phyloP scores from a whole-genome alignment of 2,797 vertebrate genomes.

The Pangasius djambal region DNA sequence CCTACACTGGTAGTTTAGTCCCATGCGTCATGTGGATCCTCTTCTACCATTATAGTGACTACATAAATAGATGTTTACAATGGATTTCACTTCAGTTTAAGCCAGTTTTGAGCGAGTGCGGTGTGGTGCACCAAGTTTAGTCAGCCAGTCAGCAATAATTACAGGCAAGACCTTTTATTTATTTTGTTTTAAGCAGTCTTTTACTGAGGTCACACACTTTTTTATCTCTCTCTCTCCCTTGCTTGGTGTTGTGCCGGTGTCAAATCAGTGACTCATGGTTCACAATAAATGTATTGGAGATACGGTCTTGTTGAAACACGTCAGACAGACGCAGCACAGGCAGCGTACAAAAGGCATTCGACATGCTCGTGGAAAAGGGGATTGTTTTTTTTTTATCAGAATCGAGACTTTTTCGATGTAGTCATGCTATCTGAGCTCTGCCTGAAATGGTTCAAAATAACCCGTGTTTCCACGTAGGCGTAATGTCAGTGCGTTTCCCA shows the following conservation, averaged over 20 bases:
- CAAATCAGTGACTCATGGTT: constrained; percentile 31
- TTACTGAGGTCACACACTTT: constrained; percentile 26
- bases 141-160: background rate
- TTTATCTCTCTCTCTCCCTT: background rate
- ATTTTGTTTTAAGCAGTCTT: background rate
- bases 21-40: background rate
- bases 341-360: background rate
- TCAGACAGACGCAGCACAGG: constrained; percentile 17
- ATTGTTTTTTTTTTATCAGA: constrained; percentile 21
- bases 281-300: constrained; percentile 19
- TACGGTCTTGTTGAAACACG: constrained; percentile 36
- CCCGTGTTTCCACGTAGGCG: background rate
- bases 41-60: background rate
- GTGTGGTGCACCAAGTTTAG: background rate
- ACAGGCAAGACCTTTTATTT: background rate
- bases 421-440: background rate
- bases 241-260: constrained; percentile 29
- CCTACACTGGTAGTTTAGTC: background rate
- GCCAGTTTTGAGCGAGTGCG: background rate
- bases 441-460: background rate
- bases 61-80: constrained; percentile 2
- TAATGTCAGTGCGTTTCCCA: background rate
- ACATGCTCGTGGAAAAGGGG: background rate
- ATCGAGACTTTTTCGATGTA: background rate
- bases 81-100: background rate